Evolutionary conservation across 2,888 invertebrate genomes (phyloP).

Genomic region (Morpho helenor): DNA sequence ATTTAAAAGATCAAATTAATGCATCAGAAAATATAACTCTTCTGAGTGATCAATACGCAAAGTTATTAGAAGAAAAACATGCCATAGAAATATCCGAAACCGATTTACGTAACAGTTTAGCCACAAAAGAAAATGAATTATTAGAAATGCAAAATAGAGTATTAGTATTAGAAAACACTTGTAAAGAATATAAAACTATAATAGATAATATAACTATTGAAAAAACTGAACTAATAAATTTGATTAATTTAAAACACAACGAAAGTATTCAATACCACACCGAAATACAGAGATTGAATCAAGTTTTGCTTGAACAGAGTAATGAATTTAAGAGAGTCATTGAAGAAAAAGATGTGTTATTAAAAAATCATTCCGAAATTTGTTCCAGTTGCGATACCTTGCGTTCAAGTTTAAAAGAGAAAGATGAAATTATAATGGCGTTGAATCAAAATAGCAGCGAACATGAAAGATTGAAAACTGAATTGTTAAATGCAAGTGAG

Average conservation of each 20-base stretch:
- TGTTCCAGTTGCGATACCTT: constrained; percentile 56
- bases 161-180: constrained; percentile 43
- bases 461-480: constrained; percentile 54
- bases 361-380: constrained; percentile 32
- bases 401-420: constrained; percentile 50
- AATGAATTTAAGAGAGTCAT: constrained; percentile 53
- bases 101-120: constrained; percentile 40
- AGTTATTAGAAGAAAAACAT: constrained; percentile 50
- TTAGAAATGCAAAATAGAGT: constrained; percentile 40
- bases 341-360: constrained; percentile 50
- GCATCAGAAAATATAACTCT: constrained; percentile 42
- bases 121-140: constrained; percentile 43
- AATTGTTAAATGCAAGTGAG: constrained; percentile 77
- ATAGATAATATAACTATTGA: constrained; percentile 63
- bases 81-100: constrained; percentile 41
- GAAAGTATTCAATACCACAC: constrained; percentile 91
- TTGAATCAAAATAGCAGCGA: constrained; percentile 49
- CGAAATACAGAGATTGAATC: constrained; percentile 89
- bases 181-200: constrained; percentile 45
- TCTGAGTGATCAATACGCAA: constrained; percentile 49
- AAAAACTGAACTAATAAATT: constrained; percentile 84
- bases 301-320: constrained; percentile 75
- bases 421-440: constrained; percentile 55
- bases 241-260: constrained; percentile 89
- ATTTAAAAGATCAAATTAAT: constrained; percentile 53